Conservation (phyloP, 2,113 vertebrate genomes). For the Amazona vittata region DNA sequence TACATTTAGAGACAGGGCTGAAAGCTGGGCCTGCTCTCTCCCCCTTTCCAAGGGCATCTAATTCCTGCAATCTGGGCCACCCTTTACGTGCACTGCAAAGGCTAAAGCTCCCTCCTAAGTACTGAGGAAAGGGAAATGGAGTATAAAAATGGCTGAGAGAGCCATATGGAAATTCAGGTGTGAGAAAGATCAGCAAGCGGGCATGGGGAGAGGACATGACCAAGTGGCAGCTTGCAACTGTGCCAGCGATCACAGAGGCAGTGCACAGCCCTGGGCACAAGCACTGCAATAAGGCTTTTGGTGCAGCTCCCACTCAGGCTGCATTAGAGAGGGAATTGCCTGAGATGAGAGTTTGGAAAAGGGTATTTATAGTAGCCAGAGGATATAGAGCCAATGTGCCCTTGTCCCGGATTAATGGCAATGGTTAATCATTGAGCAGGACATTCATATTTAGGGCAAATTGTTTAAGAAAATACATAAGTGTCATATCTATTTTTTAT, state of each 20-base stretch:
- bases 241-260: background rate
- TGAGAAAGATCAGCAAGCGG: background rate
- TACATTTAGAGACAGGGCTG: background rate
- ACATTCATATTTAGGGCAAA: background rate
- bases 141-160: background rate
- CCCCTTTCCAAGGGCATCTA: background rate
- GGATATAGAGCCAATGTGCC: background rate
- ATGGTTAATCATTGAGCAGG: background rate
- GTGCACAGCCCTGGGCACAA: background rate
- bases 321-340: background rate
- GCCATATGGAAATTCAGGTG: background rate
- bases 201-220: accelerated
- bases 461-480: background rate
- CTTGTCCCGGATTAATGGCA: background rate
- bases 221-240: background rate
- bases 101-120: background rate
- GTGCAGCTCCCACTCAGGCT: background rate
- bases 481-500: background rate
- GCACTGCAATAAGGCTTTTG: background rate
- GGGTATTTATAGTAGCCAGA: background rate
- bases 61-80: background rate
- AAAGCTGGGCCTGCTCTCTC: background rate
- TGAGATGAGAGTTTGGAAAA: background rate
- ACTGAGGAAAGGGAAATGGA: background rate
- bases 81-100: background rate